Conservation (phyloP, 1,140 invertebrate species). For the Macrostomum lignano region DNA sequence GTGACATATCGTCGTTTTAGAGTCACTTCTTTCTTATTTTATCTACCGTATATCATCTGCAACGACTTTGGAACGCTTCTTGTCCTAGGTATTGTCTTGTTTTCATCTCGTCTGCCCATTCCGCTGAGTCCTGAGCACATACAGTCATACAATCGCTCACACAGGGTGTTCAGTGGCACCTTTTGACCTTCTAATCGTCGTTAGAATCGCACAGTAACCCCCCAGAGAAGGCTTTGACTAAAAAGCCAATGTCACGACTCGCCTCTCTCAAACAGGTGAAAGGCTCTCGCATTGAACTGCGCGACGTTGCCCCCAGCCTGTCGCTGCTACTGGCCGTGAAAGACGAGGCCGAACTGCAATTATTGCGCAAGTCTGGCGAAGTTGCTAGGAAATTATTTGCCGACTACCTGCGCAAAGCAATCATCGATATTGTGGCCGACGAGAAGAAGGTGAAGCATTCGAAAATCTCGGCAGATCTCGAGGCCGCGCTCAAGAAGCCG, state of each 20-base stretch:
- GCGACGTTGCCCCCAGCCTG: constrained; percentile 50
- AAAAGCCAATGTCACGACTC: not conserved
- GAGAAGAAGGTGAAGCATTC: constrained; percentile 52
- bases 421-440: constrained; percentile 87
- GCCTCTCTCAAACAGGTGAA: not conserved
- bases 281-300: not conserved
- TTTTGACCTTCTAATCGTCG: not conserved
- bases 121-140: no score
- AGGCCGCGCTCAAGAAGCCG: constrained; percentile 45
- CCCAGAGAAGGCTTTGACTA: constrained; percentile 1
- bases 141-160: not conserved
- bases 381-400: constrained; percentile 76
- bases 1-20: no score
- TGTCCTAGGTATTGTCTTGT: no score
- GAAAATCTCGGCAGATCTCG: constrained; percentile 73
- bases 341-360: constrained; percentile 63
- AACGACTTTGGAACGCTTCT: no score
- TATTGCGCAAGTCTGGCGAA: constrained; percentile 69
- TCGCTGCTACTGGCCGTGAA: constrained; percentile 70
- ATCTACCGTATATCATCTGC: no score
- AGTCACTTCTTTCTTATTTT: no score
- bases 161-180: not conserved
- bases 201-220: not conserved
- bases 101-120: no score
- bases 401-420: constrained; percentile 81